These are phyloP conservation scores for Huso huso DNA, from an alignment of 2,797 vertebrate genomes.

Conservation along the genomic window DNA sequence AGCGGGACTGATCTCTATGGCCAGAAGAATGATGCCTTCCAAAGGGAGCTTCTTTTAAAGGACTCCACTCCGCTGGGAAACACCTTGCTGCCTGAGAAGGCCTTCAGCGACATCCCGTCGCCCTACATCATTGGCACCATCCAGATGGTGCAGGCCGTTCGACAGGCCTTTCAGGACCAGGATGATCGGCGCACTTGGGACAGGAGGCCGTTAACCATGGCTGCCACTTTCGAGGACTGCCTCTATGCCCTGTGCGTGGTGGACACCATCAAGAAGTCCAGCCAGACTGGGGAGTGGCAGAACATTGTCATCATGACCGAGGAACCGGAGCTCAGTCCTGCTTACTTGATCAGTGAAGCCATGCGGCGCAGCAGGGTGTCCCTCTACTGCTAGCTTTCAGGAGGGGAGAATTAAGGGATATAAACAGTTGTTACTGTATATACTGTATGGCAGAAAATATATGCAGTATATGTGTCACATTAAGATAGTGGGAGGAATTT, in stretches of 20 bases:
- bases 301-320: constrained; percentile 94
- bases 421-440: neutral
- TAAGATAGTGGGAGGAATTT: too few species aligned
- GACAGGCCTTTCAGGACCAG: constrained; percentile 91
- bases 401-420: neutral
- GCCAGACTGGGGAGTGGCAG: constrained; percentile 94
- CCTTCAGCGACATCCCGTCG: constrained; percentile 88
- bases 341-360: constrained; percentile 95
- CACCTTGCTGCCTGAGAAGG: constrained; percentile 84
- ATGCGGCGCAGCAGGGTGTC: constrained; percentile 96
- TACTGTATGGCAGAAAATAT: neutral
- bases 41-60: constrained; percentile 80
- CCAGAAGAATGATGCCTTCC: constrained; percentile 75
- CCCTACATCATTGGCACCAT: constrained; percentile 91
- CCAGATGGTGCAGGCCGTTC: constrained; percentile 93
- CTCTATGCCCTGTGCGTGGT: constrained; percentile 93
- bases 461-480: too few species aligned
- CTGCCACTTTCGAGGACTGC: constrained; percentile 95
- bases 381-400: constrained; percentile 76
- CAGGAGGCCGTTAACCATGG: constrained; percentile 88
- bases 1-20: constrained; percentile 84
- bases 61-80: constrained; percentile 80
- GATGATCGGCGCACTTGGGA: constrained; percentile 95
- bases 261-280: constrained; percentile 94
- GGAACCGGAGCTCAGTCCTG: constrained; percentile 89